phyloP scores from a whole-genome alignment of 2,888 invertebrate genomes.

The Chromoteleia sp. region DNA sequence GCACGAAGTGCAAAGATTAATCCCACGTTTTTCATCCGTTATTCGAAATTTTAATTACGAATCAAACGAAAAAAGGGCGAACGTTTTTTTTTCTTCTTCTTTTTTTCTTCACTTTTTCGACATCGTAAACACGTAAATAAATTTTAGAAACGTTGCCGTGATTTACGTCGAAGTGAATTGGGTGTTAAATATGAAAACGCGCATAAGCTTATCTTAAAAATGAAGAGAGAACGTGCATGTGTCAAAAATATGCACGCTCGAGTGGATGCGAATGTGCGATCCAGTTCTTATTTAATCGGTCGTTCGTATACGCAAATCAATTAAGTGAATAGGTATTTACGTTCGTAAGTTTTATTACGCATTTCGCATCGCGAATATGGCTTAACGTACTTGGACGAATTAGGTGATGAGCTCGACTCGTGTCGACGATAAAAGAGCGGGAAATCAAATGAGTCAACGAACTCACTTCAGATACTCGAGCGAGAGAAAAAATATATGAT shows the following conservation, averaged over 20 bases:
- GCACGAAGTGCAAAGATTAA: constrained; percentile 44
- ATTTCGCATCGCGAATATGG: constrained; percentile 52
- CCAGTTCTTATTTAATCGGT: constrained; percentile 67
- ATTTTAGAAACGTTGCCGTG: background rate
- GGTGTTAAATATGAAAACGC: constrained; percentile 59
- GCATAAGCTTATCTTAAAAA: constrained; percentile 49
- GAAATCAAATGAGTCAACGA: constrained; percentile 68
- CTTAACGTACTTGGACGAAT: constrained; percentile 58
- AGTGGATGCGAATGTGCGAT: constrained; percentile 60
- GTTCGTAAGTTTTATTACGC: constrained; percentile 65
- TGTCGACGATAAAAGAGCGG: constrained; percentile 63
- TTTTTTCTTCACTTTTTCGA: no score
- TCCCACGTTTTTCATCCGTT: constrained; percentile 23
- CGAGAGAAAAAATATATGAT: constrained; percentile 32
- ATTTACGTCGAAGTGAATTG: constrained; percentile 32
- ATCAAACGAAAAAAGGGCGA: background rate
- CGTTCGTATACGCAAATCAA: constrained; percentile 68
- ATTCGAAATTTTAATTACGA: constrained; percentile 23
- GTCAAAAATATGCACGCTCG: constrained; percentile 59
- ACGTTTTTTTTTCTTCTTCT: no score
- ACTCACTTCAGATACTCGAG: constrained; percentile 56
- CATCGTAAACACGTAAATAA: no score
- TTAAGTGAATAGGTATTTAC: constrained; percentile 70
- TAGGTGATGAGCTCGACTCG: constrained; percentile 65
- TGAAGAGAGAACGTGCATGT: constrained; percentile 57